These are phyloP conservation scores for Ptychadena robeensis DNA, from an alignment of 2,797 vertebrate genomes.

Conservation along the genomic window DNA sequence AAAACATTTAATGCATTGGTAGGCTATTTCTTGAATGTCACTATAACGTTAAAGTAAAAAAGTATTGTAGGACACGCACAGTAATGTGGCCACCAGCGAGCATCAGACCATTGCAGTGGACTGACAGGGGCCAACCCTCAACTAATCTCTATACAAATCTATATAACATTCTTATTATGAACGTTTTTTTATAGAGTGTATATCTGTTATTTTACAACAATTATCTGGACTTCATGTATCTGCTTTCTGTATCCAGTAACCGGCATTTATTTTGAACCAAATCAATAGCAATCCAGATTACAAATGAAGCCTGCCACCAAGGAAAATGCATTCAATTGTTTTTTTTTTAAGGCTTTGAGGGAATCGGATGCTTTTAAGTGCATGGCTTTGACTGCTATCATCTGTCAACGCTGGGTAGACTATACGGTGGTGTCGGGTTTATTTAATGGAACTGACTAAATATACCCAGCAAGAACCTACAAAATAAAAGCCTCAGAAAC, in stretches of 20 bases:
- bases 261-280: not conserved
- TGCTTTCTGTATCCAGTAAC: not conserved
- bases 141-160: not conserved
- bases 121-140: not conserved
- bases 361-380: slow-evolving; percentile 11
- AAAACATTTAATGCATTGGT: too few species aligned
- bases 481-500: not conserved
- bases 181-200: not conserved
- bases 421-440: not conserved
- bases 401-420: not conserved
- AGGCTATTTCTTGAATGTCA: too few species aligned
- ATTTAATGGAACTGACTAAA: not conserved
- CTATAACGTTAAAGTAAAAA: too few species aligned
- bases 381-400: slow-evolving; percentile 14
- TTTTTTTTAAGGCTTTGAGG: slow-evolving; percentile 4
- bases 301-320: slow-evolving; percentile 4
- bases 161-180: not conserved
- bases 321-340: slow-evolving; percentile 1
- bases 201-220: not conserved
- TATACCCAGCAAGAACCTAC: not conserved
- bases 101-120: too few species aligned
- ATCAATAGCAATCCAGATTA: slow-evolving; percentile 3
- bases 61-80: too few species aligned
- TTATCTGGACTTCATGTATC: not conserved
- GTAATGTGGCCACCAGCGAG: too few species aligned